Base-by-base conservation (phyloP, 2,797 vertebrate genomes). In the Melopsittacus undulatus region DNA sequence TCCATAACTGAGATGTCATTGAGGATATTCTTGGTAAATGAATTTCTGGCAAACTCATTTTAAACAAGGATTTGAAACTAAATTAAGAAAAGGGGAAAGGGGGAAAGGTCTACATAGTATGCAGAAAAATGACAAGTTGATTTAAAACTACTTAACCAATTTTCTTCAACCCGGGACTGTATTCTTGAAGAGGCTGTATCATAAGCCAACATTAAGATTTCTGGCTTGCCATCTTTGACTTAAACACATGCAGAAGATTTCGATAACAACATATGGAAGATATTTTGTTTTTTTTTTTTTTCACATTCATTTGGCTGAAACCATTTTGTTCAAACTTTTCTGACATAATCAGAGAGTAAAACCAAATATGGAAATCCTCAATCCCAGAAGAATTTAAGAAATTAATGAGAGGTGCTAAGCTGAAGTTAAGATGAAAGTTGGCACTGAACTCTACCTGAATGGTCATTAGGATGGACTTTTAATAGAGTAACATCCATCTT, bases 361-460 rank as follows among this genome's bases (percentile, higher is more conserved):
- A 94, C 93, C 90, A 95, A 96, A 95, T 95, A 95, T 92, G 92
- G 95, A 94, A 95, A 89, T 94, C 51, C 64, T 77, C 80, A 84
- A 64, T 67, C 38, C 42, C 68, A 92, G 40, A 93, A 90, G 70
- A 90, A 90, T 74, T 61, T 61, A 79, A 93, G 75, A 96, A 92
- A 90, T 92, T 97, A 90, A 95, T 80, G 61, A 87, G 83, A 94
- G 48, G 75, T 95, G 83, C 63, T 95, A 92, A 89, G 32, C 11
- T 92, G 80, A 95, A 76, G 18, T 43, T 94, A 61, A 93, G 94
- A 89, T 6, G 90, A 95, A 95, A 89, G 75, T 74, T 92, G 70
- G 56, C 83, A 70, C 72, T 73, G 48, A 92, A 61, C 21, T 90
- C 45, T 45, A 93, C 68, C 34, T 84, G 84, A 95, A 84, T n/a